A percentile compares a stretch with the other conserved stretches of the same genome.
phyloP scores from a whole-genome alignment of 1,140 invertebrate genomes.

The Camponotus pennsylvanicus region DNA sequence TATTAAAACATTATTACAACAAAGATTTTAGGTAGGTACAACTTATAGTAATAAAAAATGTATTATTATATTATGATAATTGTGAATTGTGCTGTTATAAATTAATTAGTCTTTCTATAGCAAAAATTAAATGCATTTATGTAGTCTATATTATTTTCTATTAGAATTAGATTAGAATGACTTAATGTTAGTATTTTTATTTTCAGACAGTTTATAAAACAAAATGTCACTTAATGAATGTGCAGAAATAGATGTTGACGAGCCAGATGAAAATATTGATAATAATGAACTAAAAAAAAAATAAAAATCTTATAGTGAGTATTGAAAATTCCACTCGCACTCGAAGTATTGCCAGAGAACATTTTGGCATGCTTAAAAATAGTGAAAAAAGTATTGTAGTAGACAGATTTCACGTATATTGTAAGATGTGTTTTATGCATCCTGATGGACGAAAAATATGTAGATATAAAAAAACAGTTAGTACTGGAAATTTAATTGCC shows the following conservation, averaged over 20 bases:
- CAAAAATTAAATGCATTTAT: neutral
- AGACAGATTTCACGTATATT: conserved; percentile 5
- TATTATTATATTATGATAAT: no score
- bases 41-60: no score
- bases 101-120: no score
- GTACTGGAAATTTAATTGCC: conserved; percentile 18
- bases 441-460: conserved; percentile 26
- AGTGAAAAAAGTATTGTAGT: conserved; percentile 1
- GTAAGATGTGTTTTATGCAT: conserved; percentile 28
- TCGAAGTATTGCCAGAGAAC: conserved; percentile 33
- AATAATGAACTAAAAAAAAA: conserved; percentile 1
- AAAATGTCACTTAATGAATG: conserved; percentile 1
- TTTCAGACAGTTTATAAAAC: no score
- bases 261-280: neutral
- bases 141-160: no score
- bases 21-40: no score
- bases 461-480: conserved; percentile 31
- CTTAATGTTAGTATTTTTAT: no score
- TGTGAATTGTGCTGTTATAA: no score
- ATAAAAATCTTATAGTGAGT: conserved; percentile 14
- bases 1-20: no score
- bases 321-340: conserved; percentile 27
- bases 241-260: neutral
- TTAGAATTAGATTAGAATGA: no score
- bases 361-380: conserved; percentile 21